Base-by-base conservation (phyloP, 35 echinoderm and acorn worm genomes). In the Nesometra sesokonis region DNA sequence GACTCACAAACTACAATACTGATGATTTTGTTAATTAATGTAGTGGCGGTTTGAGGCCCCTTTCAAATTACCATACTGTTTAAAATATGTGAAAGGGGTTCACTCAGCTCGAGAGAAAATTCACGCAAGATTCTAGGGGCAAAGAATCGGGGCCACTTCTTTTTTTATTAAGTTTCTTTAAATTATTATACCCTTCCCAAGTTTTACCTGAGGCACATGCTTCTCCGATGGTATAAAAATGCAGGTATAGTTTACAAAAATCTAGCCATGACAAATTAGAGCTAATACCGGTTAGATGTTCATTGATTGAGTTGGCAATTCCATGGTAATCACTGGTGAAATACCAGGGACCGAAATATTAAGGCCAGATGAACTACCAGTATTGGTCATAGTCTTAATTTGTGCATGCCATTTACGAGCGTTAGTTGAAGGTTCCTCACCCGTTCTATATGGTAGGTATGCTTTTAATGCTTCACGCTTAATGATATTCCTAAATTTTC, bases 31-130 rank as follows among this genome's bases (percentile, higher is more conserved):
- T n/a, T n/a, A n/a, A n/a, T n/a, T n/a, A n/a, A n/a, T n/a, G n/a
- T n/a, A n/a, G n/a, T n/a, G n/a, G n/a, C n/a, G n/a, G n/a, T n/a
- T n/a, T n/a, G n/a, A n/a, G n/a, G n/a, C n/a, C n/a, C n/a, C n/a
- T n/a, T n/a, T n/a, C n/a, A n/a, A n/a, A n/a, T n/a, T n/a, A n/a
- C n/a, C n/a, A n/a, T n/a, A 82, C 83, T 34, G 79, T 93, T 93
- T 5, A 89, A 34, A 31, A 92, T 82, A 78, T 93, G 31, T 33
- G 87, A 34, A 0, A 93, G 35, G 2, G 91, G 91, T 13, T 34
- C 11, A 81, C 40, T 86, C 13, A 89, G 47, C 78, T 93, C 91
- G 43, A 86, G 57, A 4, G 86, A 32, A 78, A 89, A 93, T 93
- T 93, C 91, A 35, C 36, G 87, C 3, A 93, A 36, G n/a, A 93